Conservation (phyloP, 2,113 vertebrate species). For the Neotoma lepida region DNA sequence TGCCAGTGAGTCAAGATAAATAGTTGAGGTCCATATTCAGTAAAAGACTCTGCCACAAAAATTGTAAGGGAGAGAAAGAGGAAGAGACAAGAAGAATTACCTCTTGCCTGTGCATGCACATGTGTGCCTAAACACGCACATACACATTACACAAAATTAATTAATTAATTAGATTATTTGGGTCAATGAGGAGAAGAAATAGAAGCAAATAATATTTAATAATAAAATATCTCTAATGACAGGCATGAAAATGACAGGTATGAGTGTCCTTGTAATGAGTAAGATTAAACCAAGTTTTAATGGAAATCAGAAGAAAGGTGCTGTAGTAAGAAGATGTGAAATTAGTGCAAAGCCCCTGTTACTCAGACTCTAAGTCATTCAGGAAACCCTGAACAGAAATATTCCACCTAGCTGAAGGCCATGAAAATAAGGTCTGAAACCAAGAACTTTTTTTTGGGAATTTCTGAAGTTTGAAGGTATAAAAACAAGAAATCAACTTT, state of each 20-base stretch:
- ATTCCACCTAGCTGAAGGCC: background rate
- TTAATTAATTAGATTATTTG: background rate
- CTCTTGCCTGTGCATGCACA: background rate
- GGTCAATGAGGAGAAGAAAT: background rate
- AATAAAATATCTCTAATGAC: background rate
- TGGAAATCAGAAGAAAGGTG: background rate
- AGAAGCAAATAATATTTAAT: background rate
- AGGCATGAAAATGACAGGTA: background rate
- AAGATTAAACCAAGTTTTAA: background rate
- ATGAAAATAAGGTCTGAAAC: background rate
- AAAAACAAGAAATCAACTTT: background rate
- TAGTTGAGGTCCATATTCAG: background rate
- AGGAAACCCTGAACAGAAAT: background rate
- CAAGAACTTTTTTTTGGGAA: background rate
- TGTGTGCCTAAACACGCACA: background rate
- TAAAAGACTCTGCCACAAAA: background rate
- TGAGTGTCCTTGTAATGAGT: background rate
- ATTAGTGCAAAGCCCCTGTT: background rate
- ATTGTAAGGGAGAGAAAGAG: background rate
- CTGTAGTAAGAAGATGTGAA: background rate
- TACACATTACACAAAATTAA: background rate
- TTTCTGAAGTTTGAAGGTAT: background rate
- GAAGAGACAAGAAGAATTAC: background rate
- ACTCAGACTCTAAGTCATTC: background rate
- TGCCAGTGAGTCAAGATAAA: background rate